These are phyloP conservation scores for Plemyria rubiginata DNA, from an alignment of 2,888 invertebrate species.

Conservation along the genomic window DNA sequence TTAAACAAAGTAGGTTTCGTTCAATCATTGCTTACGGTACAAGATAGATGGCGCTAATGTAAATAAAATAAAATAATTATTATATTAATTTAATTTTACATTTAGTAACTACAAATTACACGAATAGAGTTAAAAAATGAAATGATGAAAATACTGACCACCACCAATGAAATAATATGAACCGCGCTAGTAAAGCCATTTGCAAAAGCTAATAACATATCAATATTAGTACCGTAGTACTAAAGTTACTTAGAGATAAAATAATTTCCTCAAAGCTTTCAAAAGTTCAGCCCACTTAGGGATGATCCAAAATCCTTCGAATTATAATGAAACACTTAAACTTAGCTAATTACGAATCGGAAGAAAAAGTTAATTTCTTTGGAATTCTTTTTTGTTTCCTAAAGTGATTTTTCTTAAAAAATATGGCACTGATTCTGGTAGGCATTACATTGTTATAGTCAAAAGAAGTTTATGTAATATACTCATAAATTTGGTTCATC, in stretches of 20 bases:
- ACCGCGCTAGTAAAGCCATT: too few species aligned
- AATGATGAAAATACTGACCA: too few species aligned
- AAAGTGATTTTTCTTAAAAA: slow-evolving; percentile 3
- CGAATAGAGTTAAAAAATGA: too few species aligned
- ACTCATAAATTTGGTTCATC: too few species aligned
- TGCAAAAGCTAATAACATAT: neutral
- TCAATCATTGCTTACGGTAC: neutral
- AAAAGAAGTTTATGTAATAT: too few species aligned
- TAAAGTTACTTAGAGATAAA: neutral
- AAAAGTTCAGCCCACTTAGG: slow-evolving; percentile 15
- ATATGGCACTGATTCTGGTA: neutral
- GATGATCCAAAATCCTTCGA: slow-evolving; percentile 30
- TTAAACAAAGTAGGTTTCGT: neutral
- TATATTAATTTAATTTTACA: too few species aligned
- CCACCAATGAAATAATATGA: too few species aligned
- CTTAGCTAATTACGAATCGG: slow-evolving; percentile 33
- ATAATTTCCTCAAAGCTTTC: slow-evolving; percentile 9
- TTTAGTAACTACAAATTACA: too few species aligned
- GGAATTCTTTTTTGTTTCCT: slow-evolving; percentile 20
- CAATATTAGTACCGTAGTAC: neutral
- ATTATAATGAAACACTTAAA: slow-evolving; percentile 35
- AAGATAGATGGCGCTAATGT: slow-evolving; percentile 18
- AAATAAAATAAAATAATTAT: too few species aligned
- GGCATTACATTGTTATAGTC: too few species aligned
- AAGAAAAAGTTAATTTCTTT: slow-evolving; percentile 28